A percentile compares a stretch with the other conserved stretches of the same genome.
Conservation (phyloP, 1,140 invertebrate genomes). For the Potamilus streckersoni region DNA sequence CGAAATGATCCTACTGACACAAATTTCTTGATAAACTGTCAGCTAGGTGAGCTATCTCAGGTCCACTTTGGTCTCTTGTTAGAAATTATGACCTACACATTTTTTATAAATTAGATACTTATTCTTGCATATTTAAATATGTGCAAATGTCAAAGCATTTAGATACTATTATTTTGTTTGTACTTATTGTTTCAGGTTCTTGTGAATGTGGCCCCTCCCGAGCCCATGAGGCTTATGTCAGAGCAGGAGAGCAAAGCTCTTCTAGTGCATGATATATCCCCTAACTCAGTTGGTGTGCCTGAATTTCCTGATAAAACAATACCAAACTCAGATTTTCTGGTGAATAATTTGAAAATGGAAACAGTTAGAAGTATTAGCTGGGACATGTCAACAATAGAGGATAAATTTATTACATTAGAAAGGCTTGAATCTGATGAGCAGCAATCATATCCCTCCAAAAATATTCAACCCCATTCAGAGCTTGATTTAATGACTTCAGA, state of each 20-base stretch:
- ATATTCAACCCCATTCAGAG: conserved; percentile 13
- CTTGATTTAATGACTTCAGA: conserved; percentile 14
- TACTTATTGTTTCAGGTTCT: conserved; percentile 11
- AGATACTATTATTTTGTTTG: no score
- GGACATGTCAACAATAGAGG: no score
- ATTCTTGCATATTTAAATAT: no score
- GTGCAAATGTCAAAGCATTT: no score
- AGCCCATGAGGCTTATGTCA: conserved; percentile 22
- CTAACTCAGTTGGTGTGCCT: conserved; percentile 4
- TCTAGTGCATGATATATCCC: conserved; percentile 20
- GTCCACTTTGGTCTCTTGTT: no score
- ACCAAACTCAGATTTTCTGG: not conserved
- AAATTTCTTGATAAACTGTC: no score
- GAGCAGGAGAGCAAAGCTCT: conserved; percentile 23
- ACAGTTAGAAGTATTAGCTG: no score
- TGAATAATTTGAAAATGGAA: not conserved
- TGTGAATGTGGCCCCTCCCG: conserved; percentile 27
- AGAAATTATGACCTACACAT: no score
- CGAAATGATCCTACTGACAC: no score
- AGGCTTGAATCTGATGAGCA: conserved; percentile 10
- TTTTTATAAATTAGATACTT: no score
- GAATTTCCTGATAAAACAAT: not conserved
- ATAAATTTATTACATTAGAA: no score
- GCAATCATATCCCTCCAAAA: conserved; percentile 7
- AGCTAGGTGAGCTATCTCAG: no score